Evolutionary conservation across 2,113 vertebrate genomes (phyloP).

Genomic region (Nyctibius bracteatus): DNA sequence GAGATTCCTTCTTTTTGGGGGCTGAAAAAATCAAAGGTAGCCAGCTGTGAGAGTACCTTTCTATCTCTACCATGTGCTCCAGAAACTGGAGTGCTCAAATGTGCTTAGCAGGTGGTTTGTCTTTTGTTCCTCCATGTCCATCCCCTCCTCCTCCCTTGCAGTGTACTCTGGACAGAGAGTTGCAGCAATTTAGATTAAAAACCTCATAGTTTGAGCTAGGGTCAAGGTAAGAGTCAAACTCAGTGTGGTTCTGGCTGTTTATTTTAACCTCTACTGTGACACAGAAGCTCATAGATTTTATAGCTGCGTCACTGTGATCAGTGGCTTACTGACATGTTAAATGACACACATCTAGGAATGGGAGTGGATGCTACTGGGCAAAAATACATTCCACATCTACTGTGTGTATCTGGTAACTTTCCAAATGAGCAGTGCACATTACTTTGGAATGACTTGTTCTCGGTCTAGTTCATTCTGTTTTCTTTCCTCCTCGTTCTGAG

Average conservation of each 20-base stretch:
- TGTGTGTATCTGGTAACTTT: background rate
- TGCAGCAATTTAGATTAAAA: background rate
- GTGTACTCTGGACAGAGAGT: background rate
- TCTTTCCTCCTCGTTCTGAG: background rate
- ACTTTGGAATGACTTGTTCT: background rate
- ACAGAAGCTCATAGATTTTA: background rate
- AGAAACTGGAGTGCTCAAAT: background rate
- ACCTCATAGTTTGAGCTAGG: background rate
- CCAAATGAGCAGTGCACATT: background rate
- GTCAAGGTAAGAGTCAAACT: background rate
- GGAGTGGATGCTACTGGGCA: slow-evolving; percentile 4
- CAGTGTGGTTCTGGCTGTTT: background rate
- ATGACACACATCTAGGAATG: slow-evolving; percentile 10
- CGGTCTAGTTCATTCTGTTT: background rate
- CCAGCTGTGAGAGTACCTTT: background rate
- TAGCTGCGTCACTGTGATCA: background rate
- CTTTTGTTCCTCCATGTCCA: background rate
- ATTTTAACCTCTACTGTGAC: background rate
- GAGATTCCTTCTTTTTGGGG: background rate
- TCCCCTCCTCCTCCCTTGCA: background rate
- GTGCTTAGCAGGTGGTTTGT: background rate
- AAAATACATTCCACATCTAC: slow-evolving; percentile 37
- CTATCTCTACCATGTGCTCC: background rate
- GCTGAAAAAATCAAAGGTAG: background rate
- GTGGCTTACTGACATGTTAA: background rate